Percentiles rank a stretch among this genome's conserved stretches.
Conservation (phyloP, 1,140 invertebrate species). For the Telenomus remus region DNA sequence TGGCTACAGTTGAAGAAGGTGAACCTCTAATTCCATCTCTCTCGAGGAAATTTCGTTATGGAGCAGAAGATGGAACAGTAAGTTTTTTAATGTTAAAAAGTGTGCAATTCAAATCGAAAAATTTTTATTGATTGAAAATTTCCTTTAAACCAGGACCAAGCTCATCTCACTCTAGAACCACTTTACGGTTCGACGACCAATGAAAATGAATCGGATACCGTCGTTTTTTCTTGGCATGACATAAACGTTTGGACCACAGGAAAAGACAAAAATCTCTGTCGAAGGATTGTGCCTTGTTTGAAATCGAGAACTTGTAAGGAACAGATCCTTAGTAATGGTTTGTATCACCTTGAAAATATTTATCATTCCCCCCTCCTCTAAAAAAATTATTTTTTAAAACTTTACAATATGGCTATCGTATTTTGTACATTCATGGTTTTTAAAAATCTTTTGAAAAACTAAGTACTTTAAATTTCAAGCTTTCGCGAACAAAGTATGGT, state of each 20-base stretch:
- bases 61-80: background rate
- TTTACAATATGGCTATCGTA: no score
- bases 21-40: conserved; percentile 15
- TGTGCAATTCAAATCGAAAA: background rate
- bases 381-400: no score
- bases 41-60: conserved; percentile 5
- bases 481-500: no score
- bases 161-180: conserved; percentile 14
- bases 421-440: no score
- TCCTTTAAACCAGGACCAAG: conserved; percentile 2
- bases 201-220: background rate
- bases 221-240: conserved; percentile 38
- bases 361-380: no score
- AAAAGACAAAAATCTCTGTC: conserved; percentile 19
- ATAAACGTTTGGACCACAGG: conserved; percentile 30
- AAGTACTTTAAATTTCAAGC: no score
- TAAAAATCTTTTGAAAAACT: no score
- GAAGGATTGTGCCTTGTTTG: conserved; percentile 18
- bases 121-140: no score
- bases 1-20: conserved; percentile 8
- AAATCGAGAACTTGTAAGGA: conserved; percentile 16
- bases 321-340: conserved; percentile 36
- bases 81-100: background rate
- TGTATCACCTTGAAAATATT: no score
- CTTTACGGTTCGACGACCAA: conserved; percentile 28